phyloP scores from a whole-genome alignment of 2,113 vertebrate species.

The Ranitomeya imitator region DNA sequence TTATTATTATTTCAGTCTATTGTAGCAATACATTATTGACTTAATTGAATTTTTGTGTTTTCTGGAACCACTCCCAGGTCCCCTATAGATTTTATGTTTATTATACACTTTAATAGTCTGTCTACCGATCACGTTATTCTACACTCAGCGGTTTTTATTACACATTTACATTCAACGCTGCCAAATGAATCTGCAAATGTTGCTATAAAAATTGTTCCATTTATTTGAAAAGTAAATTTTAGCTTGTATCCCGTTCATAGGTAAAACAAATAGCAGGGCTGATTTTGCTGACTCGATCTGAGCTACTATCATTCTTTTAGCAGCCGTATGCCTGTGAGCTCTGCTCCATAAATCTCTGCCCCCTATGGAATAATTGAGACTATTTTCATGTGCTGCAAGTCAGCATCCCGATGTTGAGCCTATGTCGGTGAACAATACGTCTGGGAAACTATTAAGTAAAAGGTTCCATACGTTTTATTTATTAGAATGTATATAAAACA shows the following conservation, averaged over 20 bases:
- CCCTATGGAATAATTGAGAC: conserved; percentile 33
- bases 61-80: neutral
- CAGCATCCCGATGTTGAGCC: conserved; percentile 26
- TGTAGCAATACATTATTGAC: neutral
- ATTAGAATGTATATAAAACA: neutral
- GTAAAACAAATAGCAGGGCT: conserved; percentile 39
- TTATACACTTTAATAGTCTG: neutral
- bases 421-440: neutral
- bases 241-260: neutral
- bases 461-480: conserved; percentile 2
- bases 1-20: neutral
- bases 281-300: conserved; percentile 43
- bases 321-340: conserved; percentile 13
- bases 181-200: neutral
- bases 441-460: neutral
- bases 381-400: conserved; percentile 19
- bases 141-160: neutral
- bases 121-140: neutral
- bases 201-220: neutral
- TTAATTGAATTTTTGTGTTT: neutral
- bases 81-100: conserved; percentile 9
- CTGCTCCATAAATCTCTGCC: conserved; percentile 30
- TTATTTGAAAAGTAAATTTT: neutral
- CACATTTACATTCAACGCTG: neutral
- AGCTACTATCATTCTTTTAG: neutral